A percentile compares a stretch with the other conserved stretches of the same genome.
These are phyloP conservation scores for Cylas formicarius DNA, from an alignment of 1,140 invertebrate species.

Conservation along the genomic window DNA sequence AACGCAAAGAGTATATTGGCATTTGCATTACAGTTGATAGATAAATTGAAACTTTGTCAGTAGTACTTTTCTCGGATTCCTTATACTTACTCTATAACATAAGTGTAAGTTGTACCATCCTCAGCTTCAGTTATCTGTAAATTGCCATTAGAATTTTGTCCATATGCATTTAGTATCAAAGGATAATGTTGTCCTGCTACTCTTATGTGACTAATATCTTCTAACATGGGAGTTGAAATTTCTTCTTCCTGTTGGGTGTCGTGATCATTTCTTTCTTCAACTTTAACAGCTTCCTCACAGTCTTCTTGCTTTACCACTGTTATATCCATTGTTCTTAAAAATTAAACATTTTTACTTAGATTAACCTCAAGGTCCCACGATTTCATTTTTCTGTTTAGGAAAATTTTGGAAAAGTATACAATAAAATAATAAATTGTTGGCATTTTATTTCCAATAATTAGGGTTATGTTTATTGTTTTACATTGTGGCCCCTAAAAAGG, in stretches of 20 bases:
- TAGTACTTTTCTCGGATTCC: background rate
- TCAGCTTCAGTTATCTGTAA: constrained; percentile 31
- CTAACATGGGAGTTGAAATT: background rate
- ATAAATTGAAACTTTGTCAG: background rate
- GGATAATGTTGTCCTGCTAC: constrained; percentile 6
- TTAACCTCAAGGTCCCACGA: no score
- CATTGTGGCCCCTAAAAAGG: constrained; percentile 5
- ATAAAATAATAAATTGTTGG: background rate
- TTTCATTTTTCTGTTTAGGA: no score
- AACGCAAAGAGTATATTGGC: background rate
- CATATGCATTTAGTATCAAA: constrained; percentile 20
- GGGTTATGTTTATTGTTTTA: constrained; percentile 5
- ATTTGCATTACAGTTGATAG: background rate
- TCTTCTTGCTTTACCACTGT: constrained; percentile 7
- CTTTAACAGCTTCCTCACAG: constrained; percentile 7
- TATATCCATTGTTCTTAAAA: constrained; percentile 6
- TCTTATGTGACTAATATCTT: constrained; percentile 4
- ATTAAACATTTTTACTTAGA: no score
- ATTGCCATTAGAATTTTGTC: constrained; percentile 35
- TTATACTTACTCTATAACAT: constrained; percentile 28
- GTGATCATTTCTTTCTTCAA: constrained; percentile 5
- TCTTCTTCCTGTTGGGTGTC: background rate
- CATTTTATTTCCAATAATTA: background rate
- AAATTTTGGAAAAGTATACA: background rate
- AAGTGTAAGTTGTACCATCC: constrained; percentile 25